phyloP scores from a whole-genome alignment of 2,888 invertebrate genomes.

The Chrysodeixis includens region DNA sequence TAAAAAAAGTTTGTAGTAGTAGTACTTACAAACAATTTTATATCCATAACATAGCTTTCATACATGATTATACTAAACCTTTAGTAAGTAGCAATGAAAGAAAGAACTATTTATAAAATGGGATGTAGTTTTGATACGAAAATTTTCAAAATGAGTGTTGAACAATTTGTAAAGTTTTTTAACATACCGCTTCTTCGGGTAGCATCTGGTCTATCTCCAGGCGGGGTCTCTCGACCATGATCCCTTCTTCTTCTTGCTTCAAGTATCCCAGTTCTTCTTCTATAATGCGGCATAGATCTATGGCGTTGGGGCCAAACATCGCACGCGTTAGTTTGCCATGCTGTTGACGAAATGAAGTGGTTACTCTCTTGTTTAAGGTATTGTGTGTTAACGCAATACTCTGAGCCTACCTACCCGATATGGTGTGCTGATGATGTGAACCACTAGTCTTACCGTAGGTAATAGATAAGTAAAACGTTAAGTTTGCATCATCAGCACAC shows the following conservation, averaged over 20 bases:
- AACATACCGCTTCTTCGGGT: slow-evolving; percentile 84
- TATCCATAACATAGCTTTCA: slow-evolving; percentile 6
- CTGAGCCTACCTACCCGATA: too few relatives aligned
- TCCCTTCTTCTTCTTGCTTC: slow-evolving; percentile 66
- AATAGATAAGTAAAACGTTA: too few relatives aligned
- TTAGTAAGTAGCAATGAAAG: neutral
- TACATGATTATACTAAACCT: neutral
- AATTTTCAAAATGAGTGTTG: neutral
- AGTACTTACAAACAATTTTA: too few relatives aligned
- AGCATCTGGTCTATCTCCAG: slow-evolving; percentile 77
- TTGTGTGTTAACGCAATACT: too few relatives aligned
- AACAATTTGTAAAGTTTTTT: neutral
- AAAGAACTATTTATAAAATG: neutral
- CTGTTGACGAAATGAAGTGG: slow-evolving; percentile 54
- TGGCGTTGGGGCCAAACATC: slow-evolving; percentile 88
- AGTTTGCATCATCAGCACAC: too few relatives aligned
- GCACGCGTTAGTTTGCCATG: slow-evolving; percentile 79
- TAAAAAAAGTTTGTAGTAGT: too few relatives aligned
- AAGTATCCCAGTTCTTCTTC: slow-evolving; percentile 73
- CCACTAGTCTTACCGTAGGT: too few relatives aligned
- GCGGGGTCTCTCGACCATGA: slow-evolving; percentile 61
- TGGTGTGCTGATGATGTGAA: too few relatives aligned
- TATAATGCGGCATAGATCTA: slow-evolving; percentile 78
- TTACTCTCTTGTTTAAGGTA: too few relatives aligned
- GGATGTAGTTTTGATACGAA: neutral